Evolutionary conservation across 2,113 vertebrate genomes (phyloP).

Genomic region (Centrocercus urophasianus): DNA sequence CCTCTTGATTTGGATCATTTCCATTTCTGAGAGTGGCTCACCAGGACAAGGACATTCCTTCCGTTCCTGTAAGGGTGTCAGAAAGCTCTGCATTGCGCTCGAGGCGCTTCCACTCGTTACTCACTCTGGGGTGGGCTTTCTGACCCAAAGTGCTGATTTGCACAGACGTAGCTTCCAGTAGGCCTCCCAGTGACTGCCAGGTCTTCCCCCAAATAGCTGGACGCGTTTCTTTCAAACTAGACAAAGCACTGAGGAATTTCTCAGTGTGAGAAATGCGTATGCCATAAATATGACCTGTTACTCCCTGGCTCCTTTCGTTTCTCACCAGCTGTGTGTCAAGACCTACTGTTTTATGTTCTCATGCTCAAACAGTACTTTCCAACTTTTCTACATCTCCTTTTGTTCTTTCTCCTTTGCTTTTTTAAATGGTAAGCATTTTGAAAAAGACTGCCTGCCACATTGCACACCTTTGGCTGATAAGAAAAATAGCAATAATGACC

Average conservation of each 20-base stretch:
- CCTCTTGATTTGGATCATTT: neutral
- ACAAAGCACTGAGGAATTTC: neutral
- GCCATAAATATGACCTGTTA: neutral
- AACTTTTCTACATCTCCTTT: neutral
- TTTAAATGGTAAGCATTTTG: slow-evolving; percentile 2
- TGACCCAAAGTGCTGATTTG: neutral
- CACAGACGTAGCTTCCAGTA: neutral
- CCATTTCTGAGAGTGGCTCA: slow-evolving; percentile 5
- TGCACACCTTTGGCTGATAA: neutral
- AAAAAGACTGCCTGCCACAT: neutral
- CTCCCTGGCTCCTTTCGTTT: neutral
- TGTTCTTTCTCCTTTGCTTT: neutral
- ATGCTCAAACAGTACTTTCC: neutral
- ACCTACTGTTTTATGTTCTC: neutral
- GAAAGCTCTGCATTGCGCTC: neutral
- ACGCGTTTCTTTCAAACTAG: neutral
- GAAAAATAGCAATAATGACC: neutral
- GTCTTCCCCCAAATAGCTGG: neutral
- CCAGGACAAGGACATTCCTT: neutral
- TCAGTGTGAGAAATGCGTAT: neutral
- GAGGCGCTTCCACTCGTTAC: neutral
- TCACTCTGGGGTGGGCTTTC: neutral
- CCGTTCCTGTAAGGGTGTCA: neutral
- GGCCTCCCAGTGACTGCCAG: neutral
- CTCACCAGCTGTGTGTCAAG: neutral